Percentiles rank a stretch among this genome's conserved stretches.
Evolutionary conservation across 2,113 vertebrate species (phyloP).

Genomic region (Dasyprocta punctata): DNA sequence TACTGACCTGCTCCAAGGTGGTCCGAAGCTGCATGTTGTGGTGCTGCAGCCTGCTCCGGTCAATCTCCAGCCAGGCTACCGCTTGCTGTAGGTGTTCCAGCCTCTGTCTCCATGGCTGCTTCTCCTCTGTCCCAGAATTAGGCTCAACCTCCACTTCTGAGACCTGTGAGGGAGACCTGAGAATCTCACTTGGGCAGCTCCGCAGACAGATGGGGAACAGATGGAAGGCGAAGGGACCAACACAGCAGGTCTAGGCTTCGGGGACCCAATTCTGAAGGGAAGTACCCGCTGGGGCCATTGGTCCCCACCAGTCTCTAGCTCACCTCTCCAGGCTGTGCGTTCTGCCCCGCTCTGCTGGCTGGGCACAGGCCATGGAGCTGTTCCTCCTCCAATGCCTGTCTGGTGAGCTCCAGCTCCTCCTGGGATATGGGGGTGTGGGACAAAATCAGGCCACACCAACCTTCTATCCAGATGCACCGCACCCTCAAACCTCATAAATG

Average conservation of each 20-base stretch:
- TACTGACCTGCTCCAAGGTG: conserved; percentile 83
- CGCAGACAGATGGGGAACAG: background rate
- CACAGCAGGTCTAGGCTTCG: background rate
- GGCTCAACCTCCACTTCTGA: conserved; percentile 53
- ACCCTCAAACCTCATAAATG: background rate
- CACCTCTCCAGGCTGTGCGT: conserved; percentile 9
- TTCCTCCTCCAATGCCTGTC: conserved; percentile 67
- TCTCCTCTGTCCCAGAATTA: conserved; percentile 69
- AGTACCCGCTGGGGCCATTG: background rate
- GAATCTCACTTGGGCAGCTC: background rate
- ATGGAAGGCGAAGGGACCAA: background rate
- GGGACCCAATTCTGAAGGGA: background rate
- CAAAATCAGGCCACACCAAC: background rate
- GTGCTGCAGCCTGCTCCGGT: conserved; percentile 78
- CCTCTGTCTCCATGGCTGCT: conserved; percentile 63
- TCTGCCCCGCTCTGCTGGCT: background rate
- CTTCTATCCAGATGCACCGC: background rate
- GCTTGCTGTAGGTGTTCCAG: conserved; percentile 80
- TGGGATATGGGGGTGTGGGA: background rate
- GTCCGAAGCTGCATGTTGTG: conserved; percentile 82
- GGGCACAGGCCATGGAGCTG: background rate
- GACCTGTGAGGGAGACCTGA: conserved; percentile 68
- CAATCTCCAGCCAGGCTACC: conserved; percentile 82
- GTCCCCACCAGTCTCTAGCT: background rate
- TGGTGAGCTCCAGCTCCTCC: conserved; percentile 73